Base-by-base conservation (phyloP, 2,113 vertebrate genomes). In the Platysternon megacephalum region DNA sequence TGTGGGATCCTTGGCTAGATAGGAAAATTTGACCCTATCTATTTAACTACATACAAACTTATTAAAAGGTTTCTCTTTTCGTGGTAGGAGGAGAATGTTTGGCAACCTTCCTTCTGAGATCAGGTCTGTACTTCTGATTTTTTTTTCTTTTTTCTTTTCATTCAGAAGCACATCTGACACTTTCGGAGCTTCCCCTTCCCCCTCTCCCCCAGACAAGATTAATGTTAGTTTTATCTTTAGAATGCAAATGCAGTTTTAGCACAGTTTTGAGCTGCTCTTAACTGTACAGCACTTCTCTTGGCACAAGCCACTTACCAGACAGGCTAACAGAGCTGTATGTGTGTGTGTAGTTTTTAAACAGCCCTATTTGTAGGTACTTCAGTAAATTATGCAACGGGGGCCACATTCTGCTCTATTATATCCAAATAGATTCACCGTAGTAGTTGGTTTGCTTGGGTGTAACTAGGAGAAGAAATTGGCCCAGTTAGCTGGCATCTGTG, bases 181-280 rank as follows among this genome's bases (percentile, higher is more conserved):
- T 92, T 89, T 96, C 58, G 74, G 82, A 61, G 65, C 29, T 46
- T 76, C 56, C 58, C 80, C 56, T 88, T 93, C 89, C 52, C 68
- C 44, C 26, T 16, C n/a, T 91, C 51, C n/a, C 53, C 94, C 90
- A 89, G 90, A 74, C 10, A 24, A 89, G 72, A 88, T 95, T 95
- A 90, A 80, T 95, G n/a, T 3, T 85, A 91, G 89, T 97, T 93
- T 95, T 93, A 55, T 94, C 86, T 96, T 96, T 16, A 93, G 83
- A 96, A 87, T 29, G 74, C 56, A 86, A 95, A 79, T 49, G 22
- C 48, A 61, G 39, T 89, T 84, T 80, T 48, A 56, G 79, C 35
- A 4, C 88, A 35, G 49, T 82, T 93, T 51, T 12, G 68, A 46
- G 11, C 3, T 85, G 65, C 32, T 90, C 55, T 58, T 53, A 65